These are phyloP conservation scores for Agelastica alni DNA, from an alignment of 2,888 invertebrate genomes.

Conservation along the genomic window DNA sequence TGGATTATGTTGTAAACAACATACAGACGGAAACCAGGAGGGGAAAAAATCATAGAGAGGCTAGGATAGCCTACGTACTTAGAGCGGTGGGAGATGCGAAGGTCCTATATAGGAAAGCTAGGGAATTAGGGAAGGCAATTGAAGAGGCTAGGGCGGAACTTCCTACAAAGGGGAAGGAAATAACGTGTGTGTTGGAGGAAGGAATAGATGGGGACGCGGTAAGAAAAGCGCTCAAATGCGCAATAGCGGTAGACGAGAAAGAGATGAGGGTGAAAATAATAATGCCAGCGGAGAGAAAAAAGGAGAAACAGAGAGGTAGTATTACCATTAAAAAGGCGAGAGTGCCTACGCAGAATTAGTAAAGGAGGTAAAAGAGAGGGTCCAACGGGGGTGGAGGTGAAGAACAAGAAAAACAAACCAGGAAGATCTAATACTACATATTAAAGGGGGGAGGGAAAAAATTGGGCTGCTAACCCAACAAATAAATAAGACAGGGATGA, in stretches of 20 bases:
- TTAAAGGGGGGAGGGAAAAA: constrained; percentile 4
- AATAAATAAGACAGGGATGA: background rate
- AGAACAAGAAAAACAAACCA: too few relatives aligned
- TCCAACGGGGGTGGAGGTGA: too few relatives aligned
- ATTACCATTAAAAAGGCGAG: constrained; percentile 5
- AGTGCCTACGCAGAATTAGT: constrained; percentile 17
- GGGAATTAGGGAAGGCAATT: background rate
- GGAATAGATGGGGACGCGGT: too few relatives aligned
- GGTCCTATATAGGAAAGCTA: background rate
- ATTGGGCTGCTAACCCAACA: background rate
- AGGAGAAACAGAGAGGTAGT: background rate
- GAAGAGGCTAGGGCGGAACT: too few relatives aligned
- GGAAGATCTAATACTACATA: constrained; percentile 10
- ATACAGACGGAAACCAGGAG: too few relatives aligned
- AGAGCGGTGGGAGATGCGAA: background rate
- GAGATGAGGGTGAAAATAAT: background rate
- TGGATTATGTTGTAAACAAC: too few relatives aligned
- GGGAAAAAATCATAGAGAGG: too few relatives aligned
- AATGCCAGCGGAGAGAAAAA: background rate
- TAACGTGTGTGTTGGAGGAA: background rate
- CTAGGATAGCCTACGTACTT: too few relatives aligned
- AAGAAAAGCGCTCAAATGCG: background rate
- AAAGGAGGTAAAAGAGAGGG: too few relatives aligned
- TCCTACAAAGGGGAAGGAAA: background rate
- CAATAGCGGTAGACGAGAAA: background rate